phyloP scores from a whole-genome alignment of 2,888 invertebrate genomes.

The Itoplectis maculator region DNA sequence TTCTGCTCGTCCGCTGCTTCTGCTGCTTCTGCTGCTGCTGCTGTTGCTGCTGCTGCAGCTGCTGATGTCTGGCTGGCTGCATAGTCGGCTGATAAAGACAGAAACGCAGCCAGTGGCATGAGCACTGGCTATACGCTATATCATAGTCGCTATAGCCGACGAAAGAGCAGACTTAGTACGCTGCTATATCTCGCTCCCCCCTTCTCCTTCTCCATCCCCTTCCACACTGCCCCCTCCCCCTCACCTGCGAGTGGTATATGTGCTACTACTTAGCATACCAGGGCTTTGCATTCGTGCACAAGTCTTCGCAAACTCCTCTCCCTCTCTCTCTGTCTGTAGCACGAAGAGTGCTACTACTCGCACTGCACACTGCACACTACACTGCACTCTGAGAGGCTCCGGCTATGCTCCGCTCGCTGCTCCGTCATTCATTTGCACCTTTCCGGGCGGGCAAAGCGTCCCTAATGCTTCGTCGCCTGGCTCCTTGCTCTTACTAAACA shows the following conservation, averaged over 20 bases:
- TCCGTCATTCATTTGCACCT: slow-evolving; percentile 56
- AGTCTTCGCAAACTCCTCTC: slow-evolving; percentile 36
- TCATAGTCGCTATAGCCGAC: slow-evolving; percentile 19
- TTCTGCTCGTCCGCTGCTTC: slow-evolving; percentile 2
- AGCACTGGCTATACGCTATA: not conserved
- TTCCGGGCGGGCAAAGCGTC: slow-evolving; percentile 37
- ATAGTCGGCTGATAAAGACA: slow-evolving; percentile 69
- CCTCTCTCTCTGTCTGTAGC: too few species aligned
- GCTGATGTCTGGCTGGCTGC: slow-evolving; percentile 36
- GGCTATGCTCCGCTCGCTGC: slow-evolving; percentile 9
- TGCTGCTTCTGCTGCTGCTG: not conserved
- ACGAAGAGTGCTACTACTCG: too few species aligned
- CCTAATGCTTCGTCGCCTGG: slow-evolving; percentile 46
- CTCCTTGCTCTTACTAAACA: slow-evolving; percentile 15
- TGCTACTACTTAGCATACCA: slow-evolving; percentile 11
- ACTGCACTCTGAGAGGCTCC: slow-evolving; percentile 13
- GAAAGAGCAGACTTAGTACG: slow-evolving; percentile 47
- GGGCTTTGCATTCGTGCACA: slow-evolving; percentile 5
- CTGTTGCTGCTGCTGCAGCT: too few species aligned
- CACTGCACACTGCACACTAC: not conserved
- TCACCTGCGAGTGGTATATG: slow-evolving; percentile 1
- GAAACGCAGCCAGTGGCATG: slow-evolving; percentile 38
- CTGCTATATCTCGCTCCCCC: not conserved
- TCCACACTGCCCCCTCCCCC: too few species aligned
- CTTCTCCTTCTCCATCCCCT: too few species aligned